These are phyloP conservation scores for Hafferia zeledoni DNA, from an alignment of 2,797 vertebrate species.

Conservation along the genomic window DNA sequence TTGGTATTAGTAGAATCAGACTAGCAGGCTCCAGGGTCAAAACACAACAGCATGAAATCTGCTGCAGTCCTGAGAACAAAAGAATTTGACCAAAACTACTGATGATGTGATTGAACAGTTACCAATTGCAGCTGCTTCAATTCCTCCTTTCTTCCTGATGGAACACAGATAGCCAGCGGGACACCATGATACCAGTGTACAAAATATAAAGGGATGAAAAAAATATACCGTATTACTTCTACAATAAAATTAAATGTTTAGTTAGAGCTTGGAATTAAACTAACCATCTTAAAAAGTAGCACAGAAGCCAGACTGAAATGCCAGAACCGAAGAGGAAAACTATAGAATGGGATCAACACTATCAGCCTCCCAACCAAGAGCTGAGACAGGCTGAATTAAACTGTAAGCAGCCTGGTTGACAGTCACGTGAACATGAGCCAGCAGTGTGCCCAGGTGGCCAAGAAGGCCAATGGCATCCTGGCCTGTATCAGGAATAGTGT, in stretches of 20 bases:
- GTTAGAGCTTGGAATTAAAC: background rate
- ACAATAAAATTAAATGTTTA: background rate
- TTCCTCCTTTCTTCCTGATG: background rate
- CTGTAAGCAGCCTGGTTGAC: background rate
- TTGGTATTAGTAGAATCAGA: background rate
- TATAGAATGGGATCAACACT: background rate
- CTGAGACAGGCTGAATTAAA: background rate
- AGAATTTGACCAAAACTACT: background rate
- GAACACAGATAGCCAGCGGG: background rate
- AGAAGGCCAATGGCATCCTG: too few species aligned
- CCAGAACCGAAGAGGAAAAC: background rate
- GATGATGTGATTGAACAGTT: background rate
- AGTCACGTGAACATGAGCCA: background rate
- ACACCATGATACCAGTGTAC: background rate
- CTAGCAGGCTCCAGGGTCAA: background rate
- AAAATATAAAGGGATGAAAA: background rate
- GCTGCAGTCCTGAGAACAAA: background rate
- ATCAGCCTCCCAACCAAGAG: background rate
- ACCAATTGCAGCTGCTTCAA: background rate
- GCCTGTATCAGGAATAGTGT: background rate
- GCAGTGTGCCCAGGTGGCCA: too few species aligned
- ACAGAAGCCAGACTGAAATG: background rate
- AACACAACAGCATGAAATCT: background rate
- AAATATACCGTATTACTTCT: background rate
- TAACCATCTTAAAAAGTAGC: background rate